phyloP scores from a whole-genome alignment of 2,113 vertebrate genomes.

The Stictonetta naevosa region DNA sequence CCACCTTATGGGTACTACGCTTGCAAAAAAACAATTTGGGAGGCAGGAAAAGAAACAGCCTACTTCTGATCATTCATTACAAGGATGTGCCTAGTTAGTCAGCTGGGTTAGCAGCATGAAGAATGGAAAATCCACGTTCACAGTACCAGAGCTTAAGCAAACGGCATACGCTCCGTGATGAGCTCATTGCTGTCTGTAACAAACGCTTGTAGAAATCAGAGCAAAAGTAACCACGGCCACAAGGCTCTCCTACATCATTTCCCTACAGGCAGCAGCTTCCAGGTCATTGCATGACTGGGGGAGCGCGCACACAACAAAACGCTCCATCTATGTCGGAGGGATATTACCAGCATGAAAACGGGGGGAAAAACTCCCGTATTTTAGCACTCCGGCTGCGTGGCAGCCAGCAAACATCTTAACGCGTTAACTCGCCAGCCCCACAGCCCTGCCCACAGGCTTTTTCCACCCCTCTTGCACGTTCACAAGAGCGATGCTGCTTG shows the following conservation, averaged over 20 bases:
- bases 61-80: not conserved
- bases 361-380: fast-evolving
- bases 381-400: not conserved
- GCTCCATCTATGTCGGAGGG: not conserved
- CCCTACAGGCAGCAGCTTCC: not conserved
- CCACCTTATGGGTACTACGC: not conserved
- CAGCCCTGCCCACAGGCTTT: not conserved
- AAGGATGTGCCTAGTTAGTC: fast-evolving
- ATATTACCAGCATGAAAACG: not conserved
- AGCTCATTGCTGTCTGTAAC: not conserved
- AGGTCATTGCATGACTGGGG: not conserved
- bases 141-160: not conserved
- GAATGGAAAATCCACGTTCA: not conserved
- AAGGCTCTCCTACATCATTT: not conserved
- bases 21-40: not conserved
- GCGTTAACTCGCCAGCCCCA: fast-evolving
- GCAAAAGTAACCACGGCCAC: not conserved
- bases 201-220: not conserved
- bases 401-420: not conserved
- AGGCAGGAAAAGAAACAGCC: not conserved
- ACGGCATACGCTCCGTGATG: fast-evolving
- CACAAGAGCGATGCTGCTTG: fast-evolving
- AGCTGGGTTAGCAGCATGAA: not conserved
- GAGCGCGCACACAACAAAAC: not conserved
- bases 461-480: not conserved